Percentiles rank a stretch among this genome's conserved stretches.
Evolutionary conservation across 2,888 invertebrate species (phyloP).

Genomic region (Agrochola litura): DNA sequence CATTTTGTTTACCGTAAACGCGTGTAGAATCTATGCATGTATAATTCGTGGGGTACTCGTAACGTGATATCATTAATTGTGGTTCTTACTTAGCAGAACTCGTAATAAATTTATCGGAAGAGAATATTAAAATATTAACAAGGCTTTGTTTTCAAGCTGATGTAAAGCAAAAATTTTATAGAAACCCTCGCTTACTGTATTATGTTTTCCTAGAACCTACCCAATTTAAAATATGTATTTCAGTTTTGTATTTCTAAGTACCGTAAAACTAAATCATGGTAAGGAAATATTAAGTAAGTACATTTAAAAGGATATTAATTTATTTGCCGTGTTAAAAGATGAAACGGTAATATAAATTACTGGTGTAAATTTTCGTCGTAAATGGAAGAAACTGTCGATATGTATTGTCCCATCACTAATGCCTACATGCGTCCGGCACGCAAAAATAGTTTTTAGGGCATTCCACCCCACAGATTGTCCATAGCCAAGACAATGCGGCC

Average conservation of each 20-base stretch:
- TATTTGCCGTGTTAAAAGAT: neutral
- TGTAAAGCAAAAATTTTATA: neutral
- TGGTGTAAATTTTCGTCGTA: rapidly evolving
- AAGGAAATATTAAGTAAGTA: neutral
- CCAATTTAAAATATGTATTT: neutral
- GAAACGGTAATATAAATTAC: neutral
- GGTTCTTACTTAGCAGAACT: neutral
- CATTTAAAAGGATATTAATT: neutral
- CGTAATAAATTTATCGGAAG: neutral
- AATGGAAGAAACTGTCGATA: constrained; percentile 2
- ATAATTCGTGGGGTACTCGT: neutral
- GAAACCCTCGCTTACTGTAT: neutral
- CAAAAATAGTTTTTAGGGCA: constrained; percentile 80
- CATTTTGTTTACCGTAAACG: neutral
- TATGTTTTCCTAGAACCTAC: neutral
- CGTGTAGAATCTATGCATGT: neutral
- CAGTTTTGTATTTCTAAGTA: neutral
- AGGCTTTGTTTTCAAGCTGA: neutral
- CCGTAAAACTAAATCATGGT: neutral
- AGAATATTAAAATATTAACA: neutral
- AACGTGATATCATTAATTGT: neutral
- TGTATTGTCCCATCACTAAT: constrained; percentile 15
- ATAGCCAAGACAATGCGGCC: constrained; percentile 76
- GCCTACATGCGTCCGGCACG: constrained; percentile 69
- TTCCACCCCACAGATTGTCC: constrained; percentile 76